Evolutionary conservation across 2,113 vertebrate genomes (phyloP), one percentile per base, ranked within the genome.

Genomic region (Oreochromis spilurus): DNA sequence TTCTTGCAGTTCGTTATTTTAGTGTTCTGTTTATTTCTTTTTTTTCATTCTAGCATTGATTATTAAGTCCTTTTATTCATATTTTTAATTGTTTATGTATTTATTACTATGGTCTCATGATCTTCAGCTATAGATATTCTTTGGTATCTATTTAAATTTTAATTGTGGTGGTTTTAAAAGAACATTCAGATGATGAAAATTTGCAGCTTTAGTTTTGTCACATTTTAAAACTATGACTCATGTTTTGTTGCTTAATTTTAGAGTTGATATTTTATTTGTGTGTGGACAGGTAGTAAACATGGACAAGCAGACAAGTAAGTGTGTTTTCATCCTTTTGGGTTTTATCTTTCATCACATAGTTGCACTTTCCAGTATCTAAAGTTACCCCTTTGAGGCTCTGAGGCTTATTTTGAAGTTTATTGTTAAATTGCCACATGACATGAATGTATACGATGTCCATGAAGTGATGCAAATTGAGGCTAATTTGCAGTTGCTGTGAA

Each of bases 221-320:
- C 13, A 6, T 45, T 72, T 26, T 72, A 72, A 45, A 72, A 72
- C 1, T 70, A 70, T 43, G 17, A 9, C 65, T 70, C 38, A 10
- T 54, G 31, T 79, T 54, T 79, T 34, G 14, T 12, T 84, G 4
- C 34, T 38, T 40, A 31, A 12, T 29, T 50, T 29, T 12, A 75
- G 7, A 29, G 16, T 45, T 81, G 12, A 75, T 84, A 5, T 58
- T 90, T 40, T 29, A 65, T 17, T 80, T 84, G 12, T 90, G 36
- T 92, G n/a, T 84, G 75, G 10, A 16, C 83, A 95, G 94, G 58
- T 26, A 1, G 4, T 58, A 0, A 91, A 91, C 84, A 21, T 2
- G 36, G 88, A 87, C 19, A 94, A 90, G 40, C 81, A 88, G 11
- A 11, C 79, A 81, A 90, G 94, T 94, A 60, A 83, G 93, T 91